Evolutionary conservation across 2,113 vertebrate genomes (phyloP).

Genomic region (Nibea coibor): DNA sequence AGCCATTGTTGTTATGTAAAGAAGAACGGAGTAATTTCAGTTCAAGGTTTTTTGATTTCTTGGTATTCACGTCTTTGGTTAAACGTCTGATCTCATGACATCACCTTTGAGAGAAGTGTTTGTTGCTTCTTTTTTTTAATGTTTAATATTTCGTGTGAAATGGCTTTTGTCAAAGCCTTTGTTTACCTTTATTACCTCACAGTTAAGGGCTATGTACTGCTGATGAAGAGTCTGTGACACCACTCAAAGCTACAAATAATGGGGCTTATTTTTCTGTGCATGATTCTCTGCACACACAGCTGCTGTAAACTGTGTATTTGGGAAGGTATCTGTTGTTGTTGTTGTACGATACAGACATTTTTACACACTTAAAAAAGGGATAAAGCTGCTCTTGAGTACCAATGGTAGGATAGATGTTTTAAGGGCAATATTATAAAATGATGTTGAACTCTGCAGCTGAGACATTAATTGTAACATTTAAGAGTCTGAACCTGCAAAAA

Average conservation of each 20-base stretch:
- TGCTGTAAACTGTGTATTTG: not conserved
- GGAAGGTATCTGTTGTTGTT: not conserved
- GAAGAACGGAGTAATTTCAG: not conserved
- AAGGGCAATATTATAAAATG: not conserved
- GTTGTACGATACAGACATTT: not conserved
- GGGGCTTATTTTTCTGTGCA: conserved; percentile 35
- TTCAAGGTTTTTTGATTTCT: not conserved
- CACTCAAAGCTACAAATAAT: conserved; percentile 5
- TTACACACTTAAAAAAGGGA: not conserved
- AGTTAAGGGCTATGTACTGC: conserved; percentile 65
- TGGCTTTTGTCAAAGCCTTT: conserved; percentile 24
- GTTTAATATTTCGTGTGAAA: conserved; percentile 17
- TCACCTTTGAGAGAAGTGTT: conserved; percentile 22
- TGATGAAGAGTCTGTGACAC: conserved; percentile 24
- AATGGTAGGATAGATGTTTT: not conserved
- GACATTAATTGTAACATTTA: not conserved
- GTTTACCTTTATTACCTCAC: conserved; percentile 63
- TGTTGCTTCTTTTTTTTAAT: not conserved
- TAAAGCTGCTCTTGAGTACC: not conserved
- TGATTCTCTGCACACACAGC: conserved; percentile 8
- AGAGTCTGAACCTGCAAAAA: conserved; percentile 1
- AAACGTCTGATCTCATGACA: conserved; percentile 7
- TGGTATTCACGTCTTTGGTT: conserved; percentile 4
- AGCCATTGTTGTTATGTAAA: conserved; percentile 3
- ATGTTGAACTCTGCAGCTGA: conserved; percentile 7